These are phyloP conservation scores for Ivindomyrus marchei DNA, from an alignment of 2,113 vertebrate genomes.

Conservation along the genomic window DNA sequence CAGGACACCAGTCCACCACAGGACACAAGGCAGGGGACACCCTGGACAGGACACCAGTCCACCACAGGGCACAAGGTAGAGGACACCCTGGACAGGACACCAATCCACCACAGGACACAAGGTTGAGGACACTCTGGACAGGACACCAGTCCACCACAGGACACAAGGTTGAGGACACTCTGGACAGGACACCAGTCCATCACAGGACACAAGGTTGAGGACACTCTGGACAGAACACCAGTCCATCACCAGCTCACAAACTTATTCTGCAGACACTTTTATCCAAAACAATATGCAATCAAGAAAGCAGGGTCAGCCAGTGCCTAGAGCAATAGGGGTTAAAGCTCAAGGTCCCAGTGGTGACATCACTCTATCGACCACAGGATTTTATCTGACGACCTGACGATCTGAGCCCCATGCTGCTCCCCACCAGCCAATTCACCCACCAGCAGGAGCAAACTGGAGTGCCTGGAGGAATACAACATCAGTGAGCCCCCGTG, in stretches of 20 bases:
- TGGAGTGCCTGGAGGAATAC: background rate
- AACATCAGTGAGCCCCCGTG: background rate
- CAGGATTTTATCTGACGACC: background rate
- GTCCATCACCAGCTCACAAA: background rate
- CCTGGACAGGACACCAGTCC: background rate
- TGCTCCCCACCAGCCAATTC: background rate
- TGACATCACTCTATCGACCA: background rate
- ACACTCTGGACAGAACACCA: background rate
- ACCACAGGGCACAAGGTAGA: background rate
- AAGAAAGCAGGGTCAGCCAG: background rate
- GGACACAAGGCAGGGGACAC: background rate
- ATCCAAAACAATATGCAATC: background rate
- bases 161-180: background rate
- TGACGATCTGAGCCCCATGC: background rate
- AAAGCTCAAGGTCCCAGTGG: background rate
- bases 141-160: background rate
- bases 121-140: background rate
- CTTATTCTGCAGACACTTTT: background rate
- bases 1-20: background rate
- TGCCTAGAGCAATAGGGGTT: background rate
- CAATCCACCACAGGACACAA: background rate
- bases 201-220: background rate
- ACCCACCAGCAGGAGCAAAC: background rate
- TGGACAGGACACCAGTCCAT: background rate
- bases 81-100: background rate